phyloP scores from a whole-genome alignment of 2,797 vertebrate genomes.

The Brachymystax lenok region DNA sequence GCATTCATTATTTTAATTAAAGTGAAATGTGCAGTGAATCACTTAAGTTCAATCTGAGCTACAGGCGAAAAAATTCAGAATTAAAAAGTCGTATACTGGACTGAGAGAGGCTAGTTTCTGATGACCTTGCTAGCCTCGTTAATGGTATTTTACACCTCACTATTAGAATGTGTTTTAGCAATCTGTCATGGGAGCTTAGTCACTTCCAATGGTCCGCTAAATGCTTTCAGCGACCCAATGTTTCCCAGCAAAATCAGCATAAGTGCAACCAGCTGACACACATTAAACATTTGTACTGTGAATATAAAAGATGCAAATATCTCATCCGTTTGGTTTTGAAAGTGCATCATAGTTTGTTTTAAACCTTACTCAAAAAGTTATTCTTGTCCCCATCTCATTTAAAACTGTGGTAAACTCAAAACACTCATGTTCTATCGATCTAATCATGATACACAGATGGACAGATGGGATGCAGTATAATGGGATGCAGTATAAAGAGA shows the following conservation, averaged over 20 bases:
- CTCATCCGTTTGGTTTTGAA: neutral
- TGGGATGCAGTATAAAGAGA: no score
- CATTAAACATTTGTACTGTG: neutral
- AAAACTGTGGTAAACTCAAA: no score
- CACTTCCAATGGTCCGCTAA: neutral
- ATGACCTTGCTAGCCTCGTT: slow-evolving; percentile 58
- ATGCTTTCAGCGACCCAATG: neutral
- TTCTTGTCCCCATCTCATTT: no score
- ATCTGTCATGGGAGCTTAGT: neutral
- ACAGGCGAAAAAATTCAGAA: slow-evolving; percentile 59
- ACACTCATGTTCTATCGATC: slow-evolving; percentile 36
- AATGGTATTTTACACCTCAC: slow-evolving; percentile 22
- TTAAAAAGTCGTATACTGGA: slow-evolving; percentile 46
- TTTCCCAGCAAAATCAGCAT: neutral
- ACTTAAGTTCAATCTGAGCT: slow-evolving; percentile 70
- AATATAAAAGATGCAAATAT: neutral
- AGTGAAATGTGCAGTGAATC: slow-evolving; percentile 54
- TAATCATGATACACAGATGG: no score
- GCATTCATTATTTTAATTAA: slow-evolving; percentile 78
- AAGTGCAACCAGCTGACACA: neutral
- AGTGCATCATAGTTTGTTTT: no score
- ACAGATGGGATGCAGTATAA: no score
- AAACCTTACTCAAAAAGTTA: no score
- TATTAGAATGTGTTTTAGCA: neutral
- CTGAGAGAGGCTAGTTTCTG: slow-evolving; percentile 44